phyloP scores from a whole-genome alignment of 2,888 invertebrate genomes.

The Luperina nickerlii region DNA sequence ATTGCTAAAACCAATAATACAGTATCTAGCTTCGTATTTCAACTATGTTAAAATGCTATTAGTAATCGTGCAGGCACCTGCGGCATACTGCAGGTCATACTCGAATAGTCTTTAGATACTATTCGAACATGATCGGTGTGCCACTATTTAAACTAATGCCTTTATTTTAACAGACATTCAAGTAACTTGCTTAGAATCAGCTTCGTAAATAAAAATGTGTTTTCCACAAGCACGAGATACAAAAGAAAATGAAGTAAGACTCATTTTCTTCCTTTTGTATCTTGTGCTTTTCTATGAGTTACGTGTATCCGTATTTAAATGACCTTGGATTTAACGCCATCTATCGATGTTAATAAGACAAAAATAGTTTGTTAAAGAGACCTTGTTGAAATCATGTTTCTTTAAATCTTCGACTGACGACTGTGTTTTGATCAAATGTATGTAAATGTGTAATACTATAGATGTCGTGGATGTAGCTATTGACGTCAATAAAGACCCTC shows the following conservation, averaged over 20 bases:
- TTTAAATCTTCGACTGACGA: neutral
- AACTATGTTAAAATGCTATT: slow-evolving; percentile 2
- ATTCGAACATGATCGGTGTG: neutral
- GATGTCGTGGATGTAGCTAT: slow-evolving; percentile 34
- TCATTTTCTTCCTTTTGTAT: neutral
- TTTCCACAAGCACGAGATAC: neutral
- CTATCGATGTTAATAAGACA: slow-evolving; percentile 4
- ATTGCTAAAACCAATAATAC: neutral
- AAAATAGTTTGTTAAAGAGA: too few relatives aligned
- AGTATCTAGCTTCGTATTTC: neutral
- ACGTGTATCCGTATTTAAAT: neutral
- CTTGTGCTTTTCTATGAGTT: neutral
- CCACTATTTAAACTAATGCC: too few relatives aligned
- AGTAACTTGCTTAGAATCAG: neutral
- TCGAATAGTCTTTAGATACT: too few relatives aligned
- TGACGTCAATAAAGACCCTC: neutral
- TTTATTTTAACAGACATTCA: neutral
- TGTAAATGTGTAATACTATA: neutral
- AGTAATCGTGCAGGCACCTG: slow-evolving; percentile 8
- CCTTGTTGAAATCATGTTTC: neutral
- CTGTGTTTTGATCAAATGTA: neutral
- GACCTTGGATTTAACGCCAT: slow-evolving; percentile 27
- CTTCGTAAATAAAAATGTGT: neutral
- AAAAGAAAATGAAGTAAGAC: neutral
- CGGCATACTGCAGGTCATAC: too few relatives aligned